These are phyloP conservation scores for Pagrus major DNA, from an alignment of 2,113 vertebrate species.

Conservation along the genomic window DNA sequence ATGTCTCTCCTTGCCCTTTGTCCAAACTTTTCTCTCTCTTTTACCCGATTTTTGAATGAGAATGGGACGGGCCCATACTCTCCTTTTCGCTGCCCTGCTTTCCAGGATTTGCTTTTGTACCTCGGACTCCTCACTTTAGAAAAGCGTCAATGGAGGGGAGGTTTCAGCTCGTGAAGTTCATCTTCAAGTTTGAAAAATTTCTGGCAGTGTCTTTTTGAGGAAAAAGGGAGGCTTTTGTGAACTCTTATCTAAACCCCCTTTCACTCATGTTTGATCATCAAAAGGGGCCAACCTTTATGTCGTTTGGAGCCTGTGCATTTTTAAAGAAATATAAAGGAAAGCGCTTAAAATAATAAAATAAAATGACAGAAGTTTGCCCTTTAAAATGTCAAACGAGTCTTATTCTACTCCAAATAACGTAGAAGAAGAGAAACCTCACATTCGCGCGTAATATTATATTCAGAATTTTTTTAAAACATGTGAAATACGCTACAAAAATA, in stretches of 20 bases:
- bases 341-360: not conserved
- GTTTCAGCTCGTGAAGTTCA: constrained; percentile 87
- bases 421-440: not conserved
- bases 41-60: constrained; percentile 86
- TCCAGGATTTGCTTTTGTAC: constrained; percentile 87
- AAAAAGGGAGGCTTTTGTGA: constrained; percentile 61
- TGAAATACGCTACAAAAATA: constrained; percentile 3
- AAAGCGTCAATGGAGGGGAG: constrained; percentile 84
- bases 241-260: constrained; percentile 67
- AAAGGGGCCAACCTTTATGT: constrained; percentile 45
- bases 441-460: not conserved
- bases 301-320: constrained; percentile 17
- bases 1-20: constrained; percentile 88
- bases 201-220: constrained; percentile 54
- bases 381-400: not conserved
- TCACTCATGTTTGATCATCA: constrained; percentile 61
- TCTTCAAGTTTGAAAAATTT: constrained; percentile 89
- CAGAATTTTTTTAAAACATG: not conserved
- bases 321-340: constrained; percentile 6
- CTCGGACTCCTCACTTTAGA: constrained; percentile 81
- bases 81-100: constrained; percentile 66
- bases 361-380: not conserved
- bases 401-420: not conserved
- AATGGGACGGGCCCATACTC: constrained; percentile 82
- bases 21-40: constrained; percentile 83